Evolutionary conservation across 2,113 vertebrate species (phyloP).

Genomic region (Pluvianellus socialis): DNA sequence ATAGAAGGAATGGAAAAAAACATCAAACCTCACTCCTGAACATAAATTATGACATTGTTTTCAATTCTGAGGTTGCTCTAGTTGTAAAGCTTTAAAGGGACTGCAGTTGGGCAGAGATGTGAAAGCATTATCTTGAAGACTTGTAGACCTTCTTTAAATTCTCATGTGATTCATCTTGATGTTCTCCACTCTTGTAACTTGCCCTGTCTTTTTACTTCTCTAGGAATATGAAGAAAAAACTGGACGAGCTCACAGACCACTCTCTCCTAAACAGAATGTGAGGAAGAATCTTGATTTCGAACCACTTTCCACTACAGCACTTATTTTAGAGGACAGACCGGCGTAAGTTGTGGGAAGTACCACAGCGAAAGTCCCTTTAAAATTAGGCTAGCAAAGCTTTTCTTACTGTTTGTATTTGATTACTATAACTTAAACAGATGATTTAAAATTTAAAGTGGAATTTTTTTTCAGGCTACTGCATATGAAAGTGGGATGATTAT

Average conservation of each 20-base stretch:
- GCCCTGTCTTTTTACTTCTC: not conserved
- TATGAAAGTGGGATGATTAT: not conserved
- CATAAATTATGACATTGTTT: not conserved
- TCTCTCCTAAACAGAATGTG: slow-evolving; percentile 89
- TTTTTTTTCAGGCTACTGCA: not conserved
- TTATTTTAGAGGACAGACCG: slow-evolving; percentile 94
- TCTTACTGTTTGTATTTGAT: not conserved
- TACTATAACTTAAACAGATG: not conserved
- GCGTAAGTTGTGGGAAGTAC: slow-evolving; percentile 81
- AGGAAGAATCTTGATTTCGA: slow-evolving; percentile 94
- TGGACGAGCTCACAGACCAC: slow-evolving; percentile 81
- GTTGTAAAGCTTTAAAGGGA: not conserved
- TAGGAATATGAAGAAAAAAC: slow-evolving; percentile 96
- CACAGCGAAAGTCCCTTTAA: not conserved
- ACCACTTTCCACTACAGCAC: slow-evolving; percentile 94
- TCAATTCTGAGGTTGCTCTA: not conserved
- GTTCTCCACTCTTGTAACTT: not conserved
- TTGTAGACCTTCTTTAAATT: not conserved
- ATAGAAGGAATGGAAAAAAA: not conserved
- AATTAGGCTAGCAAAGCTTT: not conserved
- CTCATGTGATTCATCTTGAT: not conserved
- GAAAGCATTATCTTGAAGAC: not conserved
- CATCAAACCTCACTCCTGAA: not conserved
- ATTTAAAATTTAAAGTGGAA: not conserved
- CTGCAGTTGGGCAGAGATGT: not conserved